Base-by-base conservation (phyloP, 2,888 invertebrate genomes). In the Muscina levida region DNA sequence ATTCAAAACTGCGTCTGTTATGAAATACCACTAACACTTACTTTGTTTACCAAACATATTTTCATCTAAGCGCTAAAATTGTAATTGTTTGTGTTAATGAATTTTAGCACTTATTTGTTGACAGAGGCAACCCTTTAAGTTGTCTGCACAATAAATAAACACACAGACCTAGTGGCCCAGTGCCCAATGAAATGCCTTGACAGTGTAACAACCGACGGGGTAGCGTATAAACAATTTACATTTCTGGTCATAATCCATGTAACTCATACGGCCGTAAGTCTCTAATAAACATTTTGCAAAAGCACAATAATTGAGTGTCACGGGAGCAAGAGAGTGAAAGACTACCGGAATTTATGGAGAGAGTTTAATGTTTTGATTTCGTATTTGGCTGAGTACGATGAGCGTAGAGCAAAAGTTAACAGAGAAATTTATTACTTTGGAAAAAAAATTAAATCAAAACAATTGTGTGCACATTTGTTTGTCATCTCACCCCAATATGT, bases 261-360 rank as follows among this genome's bases (percentile, higher is more conserved):
- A 74, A 74, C 81, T 81, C 67, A 81, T 81, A 81, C 81, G 81
- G 19, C 62, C 71, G 39, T 77, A 56, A n/a, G 67, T 11, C 48
- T 37, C 1, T 19, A 1, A 13, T n/a, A 68, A 46, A 37, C 48
- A 56, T 17, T n/a, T 70, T 42, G 8, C 31, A 31, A 59, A 15
- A 15, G 31, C 15, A 6, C 17, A 39, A 15, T 15, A 19, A 10
- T 37, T 48, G 8, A 62, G n/a, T n/a, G n/a, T n/a, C n/a, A n/a
- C n/a, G n/a, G n/a, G 39, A 51, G 51, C 62, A 31, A 57, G 13
- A 15, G 71, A 37, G 37, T 19, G 51, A 37, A 4, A 51, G n/a
- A 15, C n/a, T n/a, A n/a, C n/a, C n/a, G n/a, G n/a, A n/a, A n/a
- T 46, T 24, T 13, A 8, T 8, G 5, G 15, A 17, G 44, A 72